Evolutionary conservation across 1,140 invertebrate species (phyloP).

Genomic region (Drosophila elegans): DNA sequence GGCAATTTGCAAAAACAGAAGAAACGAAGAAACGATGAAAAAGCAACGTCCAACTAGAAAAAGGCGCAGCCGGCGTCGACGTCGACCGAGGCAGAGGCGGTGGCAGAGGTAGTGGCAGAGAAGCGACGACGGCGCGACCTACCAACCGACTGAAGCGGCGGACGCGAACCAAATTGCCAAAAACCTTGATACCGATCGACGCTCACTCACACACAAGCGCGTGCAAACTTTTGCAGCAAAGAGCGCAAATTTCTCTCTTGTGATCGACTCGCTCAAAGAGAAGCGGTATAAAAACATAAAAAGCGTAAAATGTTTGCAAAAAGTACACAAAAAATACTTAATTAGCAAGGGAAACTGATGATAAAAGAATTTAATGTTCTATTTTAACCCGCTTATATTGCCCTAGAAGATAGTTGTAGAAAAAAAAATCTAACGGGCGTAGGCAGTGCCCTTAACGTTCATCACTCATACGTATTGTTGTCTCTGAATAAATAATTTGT

Average conservation of each 20-base stretch:
- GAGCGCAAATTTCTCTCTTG: conserved; percentile 25
- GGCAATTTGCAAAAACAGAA: conserved; percentile 72
- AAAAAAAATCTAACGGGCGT: no score
- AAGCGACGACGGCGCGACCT: conserved; percentile 75
- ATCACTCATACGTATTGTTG: no score
- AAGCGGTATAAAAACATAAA: conserved; percentile 29
- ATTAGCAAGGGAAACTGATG: not conserved
- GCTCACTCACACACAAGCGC: conserved; percentile 38
- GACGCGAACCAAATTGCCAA: conserved; percentile 84
- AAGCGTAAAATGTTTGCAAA: conserved; percentile 49
- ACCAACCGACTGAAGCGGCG: conserved; percentile 80
- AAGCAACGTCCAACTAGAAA: conserved; percentile 69
- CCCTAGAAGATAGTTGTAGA: no score
- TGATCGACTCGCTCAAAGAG: conserved; percentile 4
- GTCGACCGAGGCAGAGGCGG: conserved; percentile 29
- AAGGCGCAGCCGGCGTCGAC: conserved; percentile 64
- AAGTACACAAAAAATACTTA: conserved; percentile 50
- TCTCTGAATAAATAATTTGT: no score
- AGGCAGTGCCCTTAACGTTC: no score
- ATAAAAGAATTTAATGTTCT: no score
- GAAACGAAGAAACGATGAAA: conserved; percentile 42
- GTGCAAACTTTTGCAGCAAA: conserved; percentile 28
- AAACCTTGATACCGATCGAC: conserved; percentile 84
- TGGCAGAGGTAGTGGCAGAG: conserved; percentile 44
- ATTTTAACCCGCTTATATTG: no score